Percentiles rank a stretch among this genome's conserved stretches.
These are phyloP conservation scores for Labeo rohita DNA, from an alignment of 2,113 vertebrate species.

Conservation along the genomic window DNA sequence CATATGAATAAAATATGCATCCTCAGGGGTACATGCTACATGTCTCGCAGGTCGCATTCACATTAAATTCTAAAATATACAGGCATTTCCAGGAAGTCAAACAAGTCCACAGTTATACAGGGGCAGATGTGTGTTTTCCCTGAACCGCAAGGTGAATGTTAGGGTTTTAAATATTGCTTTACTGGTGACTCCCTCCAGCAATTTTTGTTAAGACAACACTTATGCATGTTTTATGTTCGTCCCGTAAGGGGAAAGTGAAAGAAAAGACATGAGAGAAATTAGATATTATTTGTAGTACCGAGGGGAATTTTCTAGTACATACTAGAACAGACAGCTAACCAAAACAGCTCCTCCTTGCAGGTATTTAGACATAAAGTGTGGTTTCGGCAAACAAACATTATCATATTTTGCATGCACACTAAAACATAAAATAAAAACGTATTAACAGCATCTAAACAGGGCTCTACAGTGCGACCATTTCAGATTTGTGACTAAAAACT, in stretches of 20 bases:
- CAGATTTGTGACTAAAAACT: background rate
- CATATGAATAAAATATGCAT: constrained; percentile 79
- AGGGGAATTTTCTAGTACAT: background rate
- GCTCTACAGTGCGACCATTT: background rate
- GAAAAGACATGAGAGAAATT: background rate
- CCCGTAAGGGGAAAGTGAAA: background rate
- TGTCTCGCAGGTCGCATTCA: constrained; percentile 66
- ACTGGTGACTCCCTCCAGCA: background rate
- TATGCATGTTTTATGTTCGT: constrained; percentile 28
- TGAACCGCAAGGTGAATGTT: background rate
- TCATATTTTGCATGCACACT: background rate
- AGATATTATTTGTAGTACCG: background rate
- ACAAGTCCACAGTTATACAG: constrained; percentile 70
- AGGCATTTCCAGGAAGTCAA: constrained; percentile 69
- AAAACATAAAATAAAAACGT: background rate
- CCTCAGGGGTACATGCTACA: constrained; percentile 65
- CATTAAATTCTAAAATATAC: constrained; percentile 73
- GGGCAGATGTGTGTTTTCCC: constrained; percentile 11
- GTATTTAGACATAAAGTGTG: background rate
- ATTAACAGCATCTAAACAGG: background rate
- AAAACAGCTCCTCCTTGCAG: background rate
- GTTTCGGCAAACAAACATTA: background rate
- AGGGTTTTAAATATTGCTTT: constrained; percentile 19
- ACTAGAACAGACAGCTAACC: background rate
- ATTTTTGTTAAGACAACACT: constrained; percentile 18